Evolutionary conservation across 2,888 invertebrate genomes (phyloP), one percentile per base, ranked within the genome.

Genomic region (Coenonympha glycerion): DNA sequence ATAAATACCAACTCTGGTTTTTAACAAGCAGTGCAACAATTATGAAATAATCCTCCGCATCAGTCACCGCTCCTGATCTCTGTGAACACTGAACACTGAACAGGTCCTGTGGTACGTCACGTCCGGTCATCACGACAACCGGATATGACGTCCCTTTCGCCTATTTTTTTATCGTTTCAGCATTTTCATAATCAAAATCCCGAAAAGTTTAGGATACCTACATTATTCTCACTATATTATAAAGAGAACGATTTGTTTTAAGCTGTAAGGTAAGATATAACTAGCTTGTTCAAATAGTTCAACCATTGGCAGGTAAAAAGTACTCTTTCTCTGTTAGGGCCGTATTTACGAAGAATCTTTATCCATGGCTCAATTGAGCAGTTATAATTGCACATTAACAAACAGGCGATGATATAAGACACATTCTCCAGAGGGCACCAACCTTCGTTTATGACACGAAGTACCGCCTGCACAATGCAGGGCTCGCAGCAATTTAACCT

Each of bases 161-260:
- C 19, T 5, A 11, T 13, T 6, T 13, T 13, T 22, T 3, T 11
- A 24, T 22, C 22, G 19, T 19, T 49, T 53, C n/a, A n/a, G n/a
- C n/a, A n/a, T n/a, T n/a, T n/a, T n/a, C n/a, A n/a, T n/a, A n/a
- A n/a, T n/a, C n/a, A n/a, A n/a, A n/a, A n/a, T n/a, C n/a, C n/a
- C n/a, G n/a, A n/a, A n/a, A n/a, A n/a, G n/a, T n/a, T n/a, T n/a
- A n/a, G n/a, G n/a, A n/a, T 49, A n/a, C n/a, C n/a, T n/a, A 53
- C 49, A 53, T 53, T 41, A 44, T 45, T 48, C 52, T 53, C 49
- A 53, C 49, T n/a, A n/a, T n/a, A n/a, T n/a, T n/a, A n/a, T n/a
- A n/a, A n/a, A n/a, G n/a, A n/a, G n/a, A n/a, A n/a, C n/a, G n/a
- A n/a, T n/a, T n/a, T n/a, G n/a, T n/a, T n/a, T n/a, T n/a, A n/a